A percentile compares a stretch with the other conserved stretches of the same genome.
These are phyloP conservation scores for roundworm (Caenorhabditis elegans) DNA, from an alignment of 1,140 invertebrate species.

Conservation along the genomic window DNA sequence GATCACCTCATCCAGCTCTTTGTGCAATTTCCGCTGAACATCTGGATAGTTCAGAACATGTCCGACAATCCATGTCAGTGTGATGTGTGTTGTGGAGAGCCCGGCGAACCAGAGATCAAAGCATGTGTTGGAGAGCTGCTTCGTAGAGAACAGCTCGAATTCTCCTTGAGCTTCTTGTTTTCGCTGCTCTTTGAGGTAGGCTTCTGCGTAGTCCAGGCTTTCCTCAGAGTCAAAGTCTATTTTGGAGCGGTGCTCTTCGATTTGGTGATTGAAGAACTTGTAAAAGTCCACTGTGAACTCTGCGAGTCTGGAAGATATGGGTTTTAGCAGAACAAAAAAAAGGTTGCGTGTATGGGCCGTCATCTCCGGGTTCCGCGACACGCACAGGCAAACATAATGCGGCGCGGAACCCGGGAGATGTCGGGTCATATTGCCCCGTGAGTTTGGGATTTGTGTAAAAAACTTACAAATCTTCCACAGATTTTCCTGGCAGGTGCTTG, in stretches of 20 bases:
- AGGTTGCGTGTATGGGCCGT: no score
- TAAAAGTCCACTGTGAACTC: slow-evolving; percentile 25
- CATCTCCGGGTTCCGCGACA: no score
- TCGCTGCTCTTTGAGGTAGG: slow-evolving; percentile 45
- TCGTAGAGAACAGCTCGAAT: not conserved
- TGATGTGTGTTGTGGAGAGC: slow-evolving; percentile 67
- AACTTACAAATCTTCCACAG: not conserved
- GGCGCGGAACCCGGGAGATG: no score
- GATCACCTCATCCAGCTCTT: slow-evolving; percentile 63
- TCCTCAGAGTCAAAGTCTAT: slow-evolving; percentile 35
- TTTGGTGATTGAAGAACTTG: slow-evolving; percentile 44
- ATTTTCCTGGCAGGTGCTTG: not conserved
- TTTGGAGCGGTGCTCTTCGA: slow-evolving; percentile 24
- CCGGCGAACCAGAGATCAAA: slow-evolving; percentile 67
- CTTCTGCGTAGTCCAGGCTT: slow-evolving; percentile 39
- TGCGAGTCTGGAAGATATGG: not conserved
- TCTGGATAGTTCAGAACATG: slow-evolving; percentile 66
- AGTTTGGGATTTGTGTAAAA: no score
- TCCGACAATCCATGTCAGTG: slow-evolving; percentile 67
- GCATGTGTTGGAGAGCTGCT: slow-evolving; percentile 38
- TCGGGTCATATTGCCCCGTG: no score
- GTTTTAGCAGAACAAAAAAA: not conserved
- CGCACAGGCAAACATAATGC: no score
- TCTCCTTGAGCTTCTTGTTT: slow-evolving; percentile 37
- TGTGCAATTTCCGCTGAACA: slow-evolving; percentile 62